Base-by-base conservation (phyloP, 1,140 invertebrate genomes). In the Maconellicoccus hirsutus region DNA sequence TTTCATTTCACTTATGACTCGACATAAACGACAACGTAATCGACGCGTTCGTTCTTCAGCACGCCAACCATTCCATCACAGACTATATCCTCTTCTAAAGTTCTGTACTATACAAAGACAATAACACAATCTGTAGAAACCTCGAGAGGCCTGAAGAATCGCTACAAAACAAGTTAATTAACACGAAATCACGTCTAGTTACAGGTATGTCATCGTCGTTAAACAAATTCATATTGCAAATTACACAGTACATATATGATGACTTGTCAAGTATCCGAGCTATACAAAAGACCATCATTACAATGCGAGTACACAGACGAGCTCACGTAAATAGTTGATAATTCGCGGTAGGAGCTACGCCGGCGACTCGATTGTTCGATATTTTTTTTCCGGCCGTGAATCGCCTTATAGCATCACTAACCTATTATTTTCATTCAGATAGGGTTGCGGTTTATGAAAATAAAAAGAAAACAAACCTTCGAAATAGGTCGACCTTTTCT, bases 321-420 rank as follows among this genome's bases (percentile, higher is more conserved):
- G 29, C 12, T 8, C 16, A 52, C 16, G 42, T 52, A 52, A 2
- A 19, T 16, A 52, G 12, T 19, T 38, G 6, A 19, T 52, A 8
- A 52, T 52, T 52, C 42, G 42, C 42, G n/a, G 42, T 52, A 52
- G 42, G 42, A 52, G 12, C 42, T 52, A 52, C 42, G 42, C 42
- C 6, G n/a, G 42, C 29, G 42, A 16, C 12, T 52, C 42, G n/a
- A 52, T 52, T 52, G 42, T 52, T 52, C 6, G n/a, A 52, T 14
- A 52, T 52, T 52, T 52, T 52, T 52, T 8, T 16, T 2, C 29
- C 29, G 29, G 29, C 29, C 12, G 29, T 33, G 29, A 33, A 52
- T 19, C 4, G 42, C 12, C 6, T 3, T 52, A 52, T 4, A 52
- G 42, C 42, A 52, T 52, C 3, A 52, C 29, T 33, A 52, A 52